Conservation (phyloP, 2,113 vertebrate genomes). For the Pygathrix nemaeus region DNA sequence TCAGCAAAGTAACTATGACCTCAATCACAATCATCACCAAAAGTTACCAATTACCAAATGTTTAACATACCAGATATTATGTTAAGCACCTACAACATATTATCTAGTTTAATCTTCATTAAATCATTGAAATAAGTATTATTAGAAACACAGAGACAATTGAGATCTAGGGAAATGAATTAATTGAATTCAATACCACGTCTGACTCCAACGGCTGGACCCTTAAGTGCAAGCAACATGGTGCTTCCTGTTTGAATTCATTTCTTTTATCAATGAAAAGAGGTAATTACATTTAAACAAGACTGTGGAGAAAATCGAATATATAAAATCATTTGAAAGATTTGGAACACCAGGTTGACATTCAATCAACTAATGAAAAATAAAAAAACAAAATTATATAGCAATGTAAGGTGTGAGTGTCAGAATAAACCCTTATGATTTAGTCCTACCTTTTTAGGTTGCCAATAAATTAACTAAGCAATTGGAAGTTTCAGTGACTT, state of each 20-base stretch:
- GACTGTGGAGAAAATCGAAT: background rate
- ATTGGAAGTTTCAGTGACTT: background rate
- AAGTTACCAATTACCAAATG: background rate
- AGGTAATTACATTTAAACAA: background rate
- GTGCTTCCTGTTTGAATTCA: background rate
- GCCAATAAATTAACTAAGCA: background rate
- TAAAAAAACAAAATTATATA: background rate
- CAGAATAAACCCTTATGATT: background rate
- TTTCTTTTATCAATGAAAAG: background rate
- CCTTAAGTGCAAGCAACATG: background rate
- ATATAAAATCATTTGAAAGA: background rate
- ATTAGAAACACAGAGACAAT: background rate
- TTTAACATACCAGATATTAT: background rate
- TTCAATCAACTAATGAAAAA: background rate
- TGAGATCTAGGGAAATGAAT: background rate
- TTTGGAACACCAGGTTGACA: background rate
- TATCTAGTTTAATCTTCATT: background rate
- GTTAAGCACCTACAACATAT: background rate
- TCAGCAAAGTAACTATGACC: background rate
- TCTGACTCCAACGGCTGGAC: background rate
- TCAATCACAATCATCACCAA: background rate
- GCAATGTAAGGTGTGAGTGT: background rate
- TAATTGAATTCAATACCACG: background rate
- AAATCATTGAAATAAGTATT: background rate
- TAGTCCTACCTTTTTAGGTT: background rate